These are phyloP conservation scores for Phortica okadai DNA, from an alignment of 2,888 invertebrate species.

Conservation along the genomic window DNA sequence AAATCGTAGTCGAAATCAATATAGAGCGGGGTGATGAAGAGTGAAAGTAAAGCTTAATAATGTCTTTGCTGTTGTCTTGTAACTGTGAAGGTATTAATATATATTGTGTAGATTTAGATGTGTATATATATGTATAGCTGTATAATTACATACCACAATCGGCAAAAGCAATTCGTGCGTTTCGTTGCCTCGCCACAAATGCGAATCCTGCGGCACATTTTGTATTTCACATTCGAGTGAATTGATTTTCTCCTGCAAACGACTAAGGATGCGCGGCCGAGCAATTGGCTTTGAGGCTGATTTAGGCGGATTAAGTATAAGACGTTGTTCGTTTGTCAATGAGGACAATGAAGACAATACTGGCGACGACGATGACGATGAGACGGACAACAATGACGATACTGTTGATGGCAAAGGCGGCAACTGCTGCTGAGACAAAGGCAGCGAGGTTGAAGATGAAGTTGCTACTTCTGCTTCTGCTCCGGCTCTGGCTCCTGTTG, in stretches of 20 bases:
- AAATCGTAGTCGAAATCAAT: not conserved
- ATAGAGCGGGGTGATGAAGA: not conserved
- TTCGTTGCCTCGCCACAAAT: constrained; percentile 84
- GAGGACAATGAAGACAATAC: not conserved
- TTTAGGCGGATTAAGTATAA: constrained; percentile 62
- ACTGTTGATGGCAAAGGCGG: constrained; percentile 9
- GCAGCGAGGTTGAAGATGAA: not conserved
- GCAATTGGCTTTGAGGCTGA: constrained; percentile 70
- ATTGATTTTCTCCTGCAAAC: constrained; percentile 81
- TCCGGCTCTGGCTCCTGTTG: constrained; percentile 12
- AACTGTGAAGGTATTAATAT: not conserved
- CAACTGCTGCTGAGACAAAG: constrained; percentile 17
- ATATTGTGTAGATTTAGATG: not conserved
- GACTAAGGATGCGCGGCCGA: constrained; percentile 77
- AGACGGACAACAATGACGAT: not conserved
- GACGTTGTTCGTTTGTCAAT: constrained; percentile 14
- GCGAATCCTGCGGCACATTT: constrained; percentile 81
- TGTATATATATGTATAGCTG: not conserved
- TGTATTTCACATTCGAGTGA: constrained; percentile 83
- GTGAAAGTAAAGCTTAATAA: constrained; percentile 13
- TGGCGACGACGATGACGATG: not conserved
- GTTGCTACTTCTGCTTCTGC: constrained; percentile 15
- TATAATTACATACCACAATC: constrained; percentile 79
- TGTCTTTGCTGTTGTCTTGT: not conserved
- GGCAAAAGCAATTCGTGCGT: constrained; percentile 84